Conservation (phyloP, 2,888 invertebrate species). For the Chydorus sphaericus region DNA sequence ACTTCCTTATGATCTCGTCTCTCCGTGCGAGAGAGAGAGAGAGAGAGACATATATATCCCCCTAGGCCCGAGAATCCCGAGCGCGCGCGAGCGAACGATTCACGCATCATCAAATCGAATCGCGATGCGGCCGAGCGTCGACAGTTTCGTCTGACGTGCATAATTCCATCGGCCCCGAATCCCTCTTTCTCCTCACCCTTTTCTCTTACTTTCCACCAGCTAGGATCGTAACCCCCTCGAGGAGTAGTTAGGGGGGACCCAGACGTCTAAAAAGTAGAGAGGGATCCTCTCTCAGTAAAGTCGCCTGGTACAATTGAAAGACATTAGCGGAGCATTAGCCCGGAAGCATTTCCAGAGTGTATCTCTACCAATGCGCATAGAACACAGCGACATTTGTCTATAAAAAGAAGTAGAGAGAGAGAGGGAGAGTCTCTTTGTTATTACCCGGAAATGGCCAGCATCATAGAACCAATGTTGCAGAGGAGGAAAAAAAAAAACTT, state of each 20-base stretch:
- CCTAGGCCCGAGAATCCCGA: too few species aligned
- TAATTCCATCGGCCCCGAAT: constrained; percentile 1
- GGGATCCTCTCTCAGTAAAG: too few species aligned
- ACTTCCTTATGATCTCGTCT: constrained; percentile 1
- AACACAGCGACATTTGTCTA: neutral
- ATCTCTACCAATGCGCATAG: neutral
- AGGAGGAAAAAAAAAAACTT: neutral
- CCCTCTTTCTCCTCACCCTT: neutral
- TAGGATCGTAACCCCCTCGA: neutral
- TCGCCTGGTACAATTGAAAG: neutral
- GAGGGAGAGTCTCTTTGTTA: neutral
- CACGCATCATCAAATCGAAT: constrained; percentile 9
- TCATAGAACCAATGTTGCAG: neutral
- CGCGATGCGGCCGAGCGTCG: constrained; percentile 7
- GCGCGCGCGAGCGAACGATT: too few species aligned
- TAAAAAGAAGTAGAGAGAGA: neutral
- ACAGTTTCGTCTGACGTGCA: constrained; percentile 2
- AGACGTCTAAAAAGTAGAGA: too few species aligned
- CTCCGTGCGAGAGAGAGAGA: too few species aligned
- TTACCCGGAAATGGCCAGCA: neutral
- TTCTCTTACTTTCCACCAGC: neutral
- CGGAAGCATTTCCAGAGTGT: neutral
- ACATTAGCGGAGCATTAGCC: constrained; percentile 2
- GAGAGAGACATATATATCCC: too few species aligned
- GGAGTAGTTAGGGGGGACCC: too few species aligned